Base-by-base conservation (phyloP, 2,888 invertebrate species). In the Ectemnius continuus region DNA sequence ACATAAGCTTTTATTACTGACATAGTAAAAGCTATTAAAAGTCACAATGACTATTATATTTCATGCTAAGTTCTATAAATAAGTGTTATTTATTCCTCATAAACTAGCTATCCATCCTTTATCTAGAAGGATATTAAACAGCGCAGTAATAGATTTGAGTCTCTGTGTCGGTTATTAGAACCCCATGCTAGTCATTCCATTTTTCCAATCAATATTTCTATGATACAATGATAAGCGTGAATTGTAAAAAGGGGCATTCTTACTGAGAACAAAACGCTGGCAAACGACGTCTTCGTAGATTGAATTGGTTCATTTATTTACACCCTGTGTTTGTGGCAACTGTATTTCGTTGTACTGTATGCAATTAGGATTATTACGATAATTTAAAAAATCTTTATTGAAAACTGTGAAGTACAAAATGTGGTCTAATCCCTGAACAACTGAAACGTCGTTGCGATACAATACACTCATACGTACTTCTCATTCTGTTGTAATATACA, bases 11-110 rank as follows among this genome's bases (percentile, higher is more conserved):
- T 69, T 68, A 68, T 70, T 71, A 14, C 47, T 70, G 70, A n/a
- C 48, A 13, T 71, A 73, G 61, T 52, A 56, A 57, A 47, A 64
- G 71, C 46, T 58, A 20, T 45, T 26, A 26, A 69, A 45, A 70
- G 23, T 69, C 36, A 56, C 61, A 68, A 63, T 75, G 67, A 69
- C 64, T 23, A 47, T 45, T 78, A 66, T 75, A 80, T 77, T 77
- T 71, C 11, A 59, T 60, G 4, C 73, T 66, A 65, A 63, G 57
- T 69, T 73, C 58, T 67, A 73, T 20, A 36, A 56, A 16, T 67
- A 76, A 72, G 60, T 23, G 23, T 78, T 81, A 81, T 81, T 81
- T 81, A 81, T 81, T 79, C 20, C 70, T 52, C 48, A 60, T n/a
- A 60, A 59, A 67, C 67, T 63, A 28, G 28, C n/a, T 61, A 45